Base-by-base conservation (phyloP, 2,797 vertebrate species). In the Melanotaenia boesemani region DNA sequence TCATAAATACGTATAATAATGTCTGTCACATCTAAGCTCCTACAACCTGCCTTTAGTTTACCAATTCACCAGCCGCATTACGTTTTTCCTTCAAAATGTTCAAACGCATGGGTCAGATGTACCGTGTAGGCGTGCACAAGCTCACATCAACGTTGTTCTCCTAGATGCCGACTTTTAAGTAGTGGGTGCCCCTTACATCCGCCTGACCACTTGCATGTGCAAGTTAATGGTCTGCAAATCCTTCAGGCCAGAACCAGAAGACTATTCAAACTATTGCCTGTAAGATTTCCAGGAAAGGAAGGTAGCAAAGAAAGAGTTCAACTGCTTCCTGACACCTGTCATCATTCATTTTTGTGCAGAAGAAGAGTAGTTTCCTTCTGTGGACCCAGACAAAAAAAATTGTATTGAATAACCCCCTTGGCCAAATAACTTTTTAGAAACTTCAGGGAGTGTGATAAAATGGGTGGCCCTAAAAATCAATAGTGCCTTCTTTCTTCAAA, bases 391-490 rank as follows among this genome's bases (percentile, higher is more conserved):
- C 28, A 96, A 96, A 95, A 96, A 9, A 97, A 97, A 97, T 95
- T 95, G 95, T 96, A 97, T 97, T 97, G 96, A 98, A 96, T 95
- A 95, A 92, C 94, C 95, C 96, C 94, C 93, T 94, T 94, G 96
- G 97, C 97, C 96, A 97, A 96, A 95, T 83, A 95, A 88, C 86
- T 97, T 91, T 96, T 96, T 93, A 93, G 95, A 95, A 96, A 97
- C 96, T 97, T 97, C 94, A 95, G 95, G 96, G 94, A 70, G 92
- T 95, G 94, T 97, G 96, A 98, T 98, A 95, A 98, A 98, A 98
- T 97, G 97, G 95, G 95, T 97, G 95, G 77, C 95, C 93, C 94
- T 95, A 92, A 95, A 94, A 94, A 98, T 99, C 97, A 93, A 98
- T 98, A 97, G 94, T 90, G 93, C 94, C 95, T 97, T 95, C 95